These are phyloP conservation scores for Dolomedes plantarius DNA, from an alignment of 2,888 invertebrate species.

Conservation along the genomic window DNA sequence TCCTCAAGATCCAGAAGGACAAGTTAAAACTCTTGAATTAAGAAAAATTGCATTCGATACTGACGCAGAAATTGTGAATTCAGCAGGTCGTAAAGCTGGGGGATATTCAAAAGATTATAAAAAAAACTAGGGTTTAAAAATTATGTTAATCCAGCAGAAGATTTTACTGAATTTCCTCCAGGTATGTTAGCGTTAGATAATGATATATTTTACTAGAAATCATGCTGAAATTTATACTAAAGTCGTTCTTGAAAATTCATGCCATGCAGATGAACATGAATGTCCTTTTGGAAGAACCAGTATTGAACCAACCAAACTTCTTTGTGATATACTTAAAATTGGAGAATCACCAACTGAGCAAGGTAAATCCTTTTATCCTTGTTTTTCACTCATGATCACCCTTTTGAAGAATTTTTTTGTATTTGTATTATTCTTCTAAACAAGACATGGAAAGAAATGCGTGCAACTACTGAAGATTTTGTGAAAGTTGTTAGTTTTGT, in stretches of 20 bases:
- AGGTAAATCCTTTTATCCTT: conserved; percentile 91
- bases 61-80: conserved; percentile 80
- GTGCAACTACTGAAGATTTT: conserved; percentile 96
- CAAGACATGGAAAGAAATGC: conserved; percentile 99
- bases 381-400: conserved; percentile 96
- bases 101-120: conserved; percentile 90
- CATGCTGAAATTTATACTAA: conserved; percentile 84
- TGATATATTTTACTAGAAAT: conserved; percentile 95
- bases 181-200: conserved; percentile 94
- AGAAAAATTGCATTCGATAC: conserved; percentile 93
- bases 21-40: conserved; percentile 93
- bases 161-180: conserved; percentile 93
- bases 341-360: conserved; percentile 93
- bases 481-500: conserved; percentile 96
- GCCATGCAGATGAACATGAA: conserved; percentile 95
- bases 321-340: conserved; percentile 91
- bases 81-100: conserved; percentile 75
- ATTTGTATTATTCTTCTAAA: conserved; percentile 93
- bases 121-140: conserved; percentile 95
- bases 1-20: conserved; percentile 90
- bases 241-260: conserved; percentile 92
- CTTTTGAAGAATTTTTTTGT: conserved; percentile 96
- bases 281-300: conserved; percentile 97
- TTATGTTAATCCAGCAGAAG: conserved; percentile 92
- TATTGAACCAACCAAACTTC: conserved; percentile 90